phyloP scores from a whole-genome alignment of 92 coral and sea anemone genomes.

The Ricordea florida region DNA sequence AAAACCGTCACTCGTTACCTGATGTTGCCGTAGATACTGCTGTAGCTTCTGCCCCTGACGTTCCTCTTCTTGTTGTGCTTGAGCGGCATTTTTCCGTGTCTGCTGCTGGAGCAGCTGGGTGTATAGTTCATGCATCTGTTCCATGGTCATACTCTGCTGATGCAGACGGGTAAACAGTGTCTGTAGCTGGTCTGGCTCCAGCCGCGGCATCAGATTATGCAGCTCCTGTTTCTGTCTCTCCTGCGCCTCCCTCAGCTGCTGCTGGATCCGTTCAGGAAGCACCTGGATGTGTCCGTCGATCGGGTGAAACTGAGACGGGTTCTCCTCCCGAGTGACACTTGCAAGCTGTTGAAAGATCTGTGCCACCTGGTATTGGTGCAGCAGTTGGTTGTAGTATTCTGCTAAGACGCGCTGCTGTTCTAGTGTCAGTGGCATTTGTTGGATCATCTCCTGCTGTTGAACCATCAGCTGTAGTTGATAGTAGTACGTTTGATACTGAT shows the following conservation, averaged over 20 bases:
- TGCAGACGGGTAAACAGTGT: conserved; percentile 30
- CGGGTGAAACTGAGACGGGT: conserved; percentile 8
- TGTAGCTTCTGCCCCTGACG: conserved; percentile 39
- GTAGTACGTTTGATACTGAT: conserved; percentile 59
- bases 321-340: conserved; percentile 33
- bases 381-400: conserved; percentile 44
- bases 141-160: conserved; percentile 37
- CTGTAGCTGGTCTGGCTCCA: conserved; percentile 62
- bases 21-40: conserved; percentile 41
- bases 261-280: conserved; percentile 51
- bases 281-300: conserved; percentile 21
- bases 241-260: conserved; percentile 43
- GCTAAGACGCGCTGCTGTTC: conserved; percentile 60
- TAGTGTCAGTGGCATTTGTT: conserved; percentile 43
- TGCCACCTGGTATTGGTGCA: conserved; percentile 59
- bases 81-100: background rate
- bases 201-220: conserved; percentile 24
- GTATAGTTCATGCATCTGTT: conserved; percentile 58
- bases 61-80: conserved; percentile 21
- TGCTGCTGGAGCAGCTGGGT: conserved; percentile 34
- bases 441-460: conserved; percentile 47
- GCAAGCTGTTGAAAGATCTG: conserved; percentile 42
- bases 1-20: conserved; percentile 17
- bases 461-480: conserved; percentile 63
- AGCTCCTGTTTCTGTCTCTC: conserved; percentile 24